Percentiles rank a stretch among this genome's conserved stretches.
Evolutionary conservation across 2,888 invertebrate species (phyloP).

Genomic region (Nomada ruficornis): DNA sequence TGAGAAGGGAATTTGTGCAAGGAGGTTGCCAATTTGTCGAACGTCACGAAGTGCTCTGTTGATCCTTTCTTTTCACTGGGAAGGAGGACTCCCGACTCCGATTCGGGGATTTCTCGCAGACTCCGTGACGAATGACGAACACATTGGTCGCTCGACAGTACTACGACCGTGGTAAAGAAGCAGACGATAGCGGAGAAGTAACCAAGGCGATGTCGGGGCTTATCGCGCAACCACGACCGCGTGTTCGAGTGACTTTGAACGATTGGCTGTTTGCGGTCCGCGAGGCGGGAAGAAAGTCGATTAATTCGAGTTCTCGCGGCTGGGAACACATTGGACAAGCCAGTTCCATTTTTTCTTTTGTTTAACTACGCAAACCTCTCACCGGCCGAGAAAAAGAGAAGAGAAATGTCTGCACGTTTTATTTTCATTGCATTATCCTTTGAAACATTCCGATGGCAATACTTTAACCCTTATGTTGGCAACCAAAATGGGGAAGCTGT

Average conservation of each 20-base stretch:
- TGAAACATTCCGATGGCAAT: too few relatives aligned
- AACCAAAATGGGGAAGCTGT: too few relatives aligned
- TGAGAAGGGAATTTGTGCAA: not conserved
- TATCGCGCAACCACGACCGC: constrained; percentile 50
- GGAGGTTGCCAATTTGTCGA: not conserved
- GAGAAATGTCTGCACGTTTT: too few relatives aligned
- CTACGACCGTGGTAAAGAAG: constrained; percentile 27
- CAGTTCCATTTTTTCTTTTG: not conserved
- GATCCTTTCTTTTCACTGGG: not conserved
- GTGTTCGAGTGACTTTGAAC: constrained; percentile 61
- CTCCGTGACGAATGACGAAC: constrained; percentile 62
- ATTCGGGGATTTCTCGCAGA: constrained; percentile 31
- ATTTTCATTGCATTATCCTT: too few relatives aligned
- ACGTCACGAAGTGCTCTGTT: too few relatives aligned
- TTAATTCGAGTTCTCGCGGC: constrained; percentile 35
- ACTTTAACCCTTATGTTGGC: too few relatives aligned
- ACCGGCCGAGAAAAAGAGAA: too few relatives aligned
- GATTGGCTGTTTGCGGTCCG: constrained; percentile 46
- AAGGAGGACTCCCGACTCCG: not conserved
- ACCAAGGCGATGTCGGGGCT: constrained; percentile 47
- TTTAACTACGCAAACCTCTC: too few relatives aligned
- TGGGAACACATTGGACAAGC: not conserved
- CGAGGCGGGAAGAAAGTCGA: constrained; percentile 40
- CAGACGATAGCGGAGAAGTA: constrained; percentile 32
- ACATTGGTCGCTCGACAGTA: constrained; percentile 48